Base-by-base conservation (phyloP, 2,888 invertebrate species). In the Perizoma flavofasciatum region DNA sequence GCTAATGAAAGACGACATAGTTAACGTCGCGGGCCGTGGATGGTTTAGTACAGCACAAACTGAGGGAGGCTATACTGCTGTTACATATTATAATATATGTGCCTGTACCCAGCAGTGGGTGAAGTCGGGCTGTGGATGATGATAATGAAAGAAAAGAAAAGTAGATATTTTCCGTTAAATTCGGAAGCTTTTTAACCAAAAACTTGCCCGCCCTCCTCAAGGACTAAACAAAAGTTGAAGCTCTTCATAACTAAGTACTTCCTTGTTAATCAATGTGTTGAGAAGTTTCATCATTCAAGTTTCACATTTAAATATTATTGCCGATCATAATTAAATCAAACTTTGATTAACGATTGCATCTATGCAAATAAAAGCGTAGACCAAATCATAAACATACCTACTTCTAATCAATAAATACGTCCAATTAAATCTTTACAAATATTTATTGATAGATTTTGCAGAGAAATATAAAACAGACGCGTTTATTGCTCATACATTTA, bases 281-380 rank as follows among this genome's bases (percentile, higher is more conserved):
- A 49, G 39, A 49, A 59, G 49, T 52, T 34, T 33, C 10, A 59
- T 54, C 59, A 22, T 51, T 61, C 49, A 57, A 46, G 46, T 50
- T 57, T 57, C 54, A 40, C 49, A 51, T 55, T 55, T 49, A 49
- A 62, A 58, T 70, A 66, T 66, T 63, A 68, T 68, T 68, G 67
- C 61, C 49, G 67, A 65, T 71, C 63, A 62, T 59, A 62, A 67
- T 65, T 63, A 61, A 66, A 64, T 68, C 65, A 61, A 49, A 61
- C 41, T 64, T 66, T 68, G 68, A 71, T 71, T 65, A 65, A 71
- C 58, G 68, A 66, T 65, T 64, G 63, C 64, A 66, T 63, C 64
- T 59, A 67, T 66, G 64, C 59, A 67, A 69, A 68, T 69, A 53
- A 43, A 59, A 50, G 46, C 50, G 57, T 55, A 52, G 57, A 63